These are phyloP conservation scores for Muntiacus muntjak DNA, from an alignment of 2,113 vertebrate genomes.

Conservation along the genomic window DNA sequence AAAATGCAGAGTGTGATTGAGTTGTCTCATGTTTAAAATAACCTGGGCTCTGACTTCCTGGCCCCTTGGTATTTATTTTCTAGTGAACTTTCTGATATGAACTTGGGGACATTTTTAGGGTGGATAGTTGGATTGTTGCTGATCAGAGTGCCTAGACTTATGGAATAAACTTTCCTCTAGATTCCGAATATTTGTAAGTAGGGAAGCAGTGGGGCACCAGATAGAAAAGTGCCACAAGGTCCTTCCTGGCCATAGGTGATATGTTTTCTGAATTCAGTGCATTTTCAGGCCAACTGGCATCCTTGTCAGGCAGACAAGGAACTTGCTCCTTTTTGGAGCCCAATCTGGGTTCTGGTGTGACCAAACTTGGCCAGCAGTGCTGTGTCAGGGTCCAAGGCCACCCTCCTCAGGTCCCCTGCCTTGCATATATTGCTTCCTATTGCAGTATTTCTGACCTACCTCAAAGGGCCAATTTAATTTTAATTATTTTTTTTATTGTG, in stretches of 20 bases:
- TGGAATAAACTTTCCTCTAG: neutral
- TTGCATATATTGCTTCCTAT: neutral
- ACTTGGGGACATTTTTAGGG: neutral
- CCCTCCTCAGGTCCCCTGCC: neutral
- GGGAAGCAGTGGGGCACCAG: neutral
- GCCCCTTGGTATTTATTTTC: neutral
- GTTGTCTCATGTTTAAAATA: constrained; percentile 39
- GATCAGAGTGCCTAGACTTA: neutral
- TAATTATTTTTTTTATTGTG: neutral
- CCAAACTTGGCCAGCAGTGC: neutral
- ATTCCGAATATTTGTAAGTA: neutral
- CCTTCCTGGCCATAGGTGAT: neutral
- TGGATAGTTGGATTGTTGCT: neutral
- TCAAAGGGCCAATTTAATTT: neutral
- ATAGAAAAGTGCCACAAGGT: neutral
- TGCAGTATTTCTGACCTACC: neutral
- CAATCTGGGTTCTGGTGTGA: neutral
- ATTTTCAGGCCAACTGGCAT: neutral
- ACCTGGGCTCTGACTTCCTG: neutral
- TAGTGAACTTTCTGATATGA: neutral
- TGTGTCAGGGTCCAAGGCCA: accelerated
- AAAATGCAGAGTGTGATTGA: neutral
- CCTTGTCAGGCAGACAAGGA: neutral
- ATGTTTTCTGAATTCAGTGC: neutral
- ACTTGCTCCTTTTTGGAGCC: neutral